These are phyloP conservation scores for Rhagoletis zephyria DNA, from an alignment of 1,140 invertebrate genomes.

Conservation along the genomic window DNA sequence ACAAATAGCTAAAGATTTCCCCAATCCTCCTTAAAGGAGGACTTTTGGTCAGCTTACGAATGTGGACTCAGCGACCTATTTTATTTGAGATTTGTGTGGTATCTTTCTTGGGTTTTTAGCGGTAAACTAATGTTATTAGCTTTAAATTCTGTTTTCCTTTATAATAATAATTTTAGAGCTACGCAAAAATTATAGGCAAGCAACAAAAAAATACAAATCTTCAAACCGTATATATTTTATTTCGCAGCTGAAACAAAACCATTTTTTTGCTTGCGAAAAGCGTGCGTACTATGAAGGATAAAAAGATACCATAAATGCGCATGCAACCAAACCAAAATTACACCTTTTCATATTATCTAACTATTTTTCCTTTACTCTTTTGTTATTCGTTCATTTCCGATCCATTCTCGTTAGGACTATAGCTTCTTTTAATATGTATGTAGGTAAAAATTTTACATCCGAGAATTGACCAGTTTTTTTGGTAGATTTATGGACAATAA, in stretches of 20 bases:
- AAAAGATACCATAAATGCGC: constrained; percentile 50
- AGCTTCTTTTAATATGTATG: not conserved
- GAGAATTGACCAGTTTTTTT: constrained; percentile 35
- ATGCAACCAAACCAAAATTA: constrained; percentile 51
- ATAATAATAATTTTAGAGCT: not conserved
- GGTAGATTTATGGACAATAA: not conserved
- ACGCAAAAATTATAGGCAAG: not conserved
- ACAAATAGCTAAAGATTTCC: too few species aligned
- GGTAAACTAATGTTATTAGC: too few species aligned
- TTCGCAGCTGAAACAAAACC: constrained; percentile 16
- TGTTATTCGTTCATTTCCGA: constrained; percentile 30
- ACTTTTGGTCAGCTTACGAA: too few species aligned
- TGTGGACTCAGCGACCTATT: too few species aligned
- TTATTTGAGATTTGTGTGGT: too few species aligned
- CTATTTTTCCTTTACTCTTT: constrained; percentile 15
- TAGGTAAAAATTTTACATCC: not conserved
- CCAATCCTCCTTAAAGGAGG: too few species aligned
- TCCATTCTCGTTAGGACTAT: constrained; percentile 25
- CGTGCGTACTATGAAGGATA: not conserved
- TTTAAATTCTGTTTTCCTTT: too few species aligned
- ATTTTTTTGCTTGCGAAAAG: not conserved
- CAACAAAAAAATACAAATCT: too few species aligned
- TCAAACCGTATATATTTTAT: not conserved
- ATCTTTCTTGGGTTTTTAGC: too few species aligned
- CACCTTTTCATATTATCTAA: constrained; percentile 48